Evolutionary conservation across 1,140 invertebrate species (phyloP).

Genomic region (Homalodisca vitripennis): DNA sequence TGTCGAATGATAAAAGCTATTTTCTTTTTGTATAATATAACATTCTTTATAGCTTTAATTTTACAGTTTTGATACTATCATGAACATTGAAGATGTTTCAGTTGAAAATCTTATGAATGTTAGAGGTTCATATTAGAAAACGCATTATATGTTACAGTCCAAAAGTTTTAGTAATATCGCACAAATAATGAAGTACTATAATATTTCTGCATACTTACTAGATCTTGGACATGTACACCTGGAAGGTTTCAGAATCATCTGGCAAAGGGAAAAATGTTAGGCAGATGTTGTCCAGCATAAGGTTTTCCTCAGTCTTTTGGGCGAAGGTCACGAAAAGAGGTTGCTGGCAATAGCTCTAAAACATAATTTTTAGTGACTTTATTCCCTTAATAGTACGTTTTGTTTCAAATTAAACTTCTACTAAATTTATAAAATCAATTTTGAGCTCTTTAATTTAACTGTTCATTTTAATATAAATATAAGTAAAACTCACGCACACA

Average conservation of each 20-base stretch:
- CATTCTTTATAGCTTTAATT: too few relatives aligned
- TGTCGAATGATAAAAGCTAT: too few relatives aligned
- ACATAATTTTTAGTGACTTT: too few relatives aligned
- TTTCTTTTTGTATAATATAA: too few relatives aligned
- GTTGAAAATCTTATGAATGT: not conserved
- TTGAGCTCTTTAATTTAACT: too few relatives aligned
- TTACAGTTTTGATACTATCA: too few relatives aligned
- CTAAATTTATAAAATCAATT: too few relatives aligned
- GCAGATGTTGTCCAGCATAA: constrained; percentile 1
- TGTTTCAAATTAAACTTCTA: too few relatives aligned
- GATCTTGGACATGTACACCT: not conserved
- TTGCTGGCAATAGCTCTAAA: not conserved
- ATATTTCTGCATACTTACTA: not conserved
- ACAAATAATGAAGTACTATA: not conserved
- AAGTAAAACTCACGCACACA: too few relatives aligned
- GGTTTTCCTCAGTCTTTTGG: not conserved
- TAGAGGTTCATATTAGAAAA: not conserved
- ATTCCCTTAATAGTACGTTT: too few relatives aligned
- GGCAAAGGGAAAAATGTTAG: not conserved
- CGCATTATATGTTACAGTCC: too few relatives aligned
- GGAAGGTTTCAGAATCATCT: constrained; percentile 8
- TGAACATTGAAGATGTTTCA: not conserved
- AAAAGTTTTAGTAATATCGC: not conserved
- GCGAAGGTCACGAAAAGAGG: not conserved
- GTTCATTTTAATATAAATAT: too few relatives aligned